Evolutionary conservation across 2,888 invertebrate species (phyloP), one percentile per base, ranked within the genome.

Genomic region (Platycnemis pennipes): DNA sequence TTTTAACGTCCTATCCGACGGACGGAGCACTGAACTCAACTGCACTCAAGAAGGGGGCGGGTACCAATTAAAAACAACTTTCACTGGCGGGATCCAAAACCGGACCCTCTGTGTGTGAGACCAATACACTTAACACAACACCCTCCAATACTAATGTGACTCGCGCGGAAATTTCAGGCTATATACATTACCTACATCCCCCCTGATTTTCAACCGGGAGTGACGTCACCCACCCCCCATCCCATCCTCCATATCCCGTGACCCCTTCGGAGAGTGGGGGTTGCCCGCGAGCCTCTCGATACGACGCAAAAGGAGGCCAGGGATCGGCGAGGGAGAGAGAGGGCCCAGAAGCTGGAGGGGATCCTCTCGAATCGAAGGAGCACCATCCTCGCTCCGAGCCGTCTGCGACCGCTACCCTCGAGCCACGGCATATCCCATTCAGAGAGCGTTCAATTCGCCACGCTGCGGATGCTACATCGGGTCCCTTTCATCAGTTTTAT

Each of bases 391-490:
- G 19, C 31, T 37, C 49, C 4, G 2, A 0, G 16, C 19, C 42
- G 31, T 37, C 42, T 31, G 22, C 88, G 8, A 49, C 88, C 37
- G 42, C 16, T 53, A 11, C 42, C 37, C 56, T 42, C 56, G 89
- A 37, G 49, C 49, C 13, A 88, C 26, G 5, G 22, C 26, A 56
- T 88, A 42, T 56, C 4, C 31, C 49, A 45, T 49, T 45, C 46
- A 53, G 89, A 42, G 37, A 53, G 53, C 53, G 89, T 89, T 89
- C 89, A 56, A 89, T 89, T 89, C 89, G 42, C 56, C 89, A 89
- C 89, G 89, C 37, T 56, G 46, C 37, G 49, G 31, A n/a, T 22
- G 42, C 37, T 53, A 53, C 56, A 56, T 11, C 49, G 89, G 53
- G 26, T 44, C n/a, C 22, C 89, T 56, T 89, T 46, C 88, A 31